Evolutionary conservation across 2,797 vertebrate species (phyloP), one percentile per base, ranked within the genome.

Genomic region (Gouania willdenowi): DNA sequence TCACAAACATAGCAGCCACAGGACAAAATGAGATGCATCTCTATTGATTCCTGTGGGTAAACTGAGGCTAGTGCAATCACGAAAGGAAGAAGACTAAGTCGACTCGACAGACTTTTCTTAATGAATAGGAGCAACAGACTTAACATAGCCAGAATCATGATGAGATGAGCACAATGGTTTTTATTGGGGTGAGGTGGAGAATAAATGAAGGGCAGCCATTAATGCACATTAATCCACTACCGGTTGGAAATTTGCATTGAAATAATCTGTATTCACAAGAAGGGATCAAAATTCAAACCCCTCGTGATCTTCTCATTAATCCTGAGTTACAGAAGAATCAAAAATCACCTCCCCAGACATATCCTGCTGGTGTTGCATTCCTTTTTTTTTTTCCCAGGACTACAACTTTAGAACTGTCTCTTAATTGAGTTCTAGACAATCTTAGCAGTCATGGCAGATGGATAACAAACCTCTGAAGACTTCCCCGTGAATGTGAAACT

Each of bases 391-490:
- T 59, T 45, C 23, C 11, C 18, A 20, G 16, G 45, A 56, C 62
- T 37, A 41, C 17, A 37, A 26, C 26, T 30, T 58, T 54, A 68
- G 21, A 46, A 53, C 42, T 34, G 19, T 41, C 59, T 47, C 45
- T 35, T 77, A 79, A 74, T 79, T 81, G 47, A 77, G 59, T 62
- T 74, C 58, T 40, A 47, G 31, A 71, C 65, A 59, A 45, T 19
- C 54, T 52, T 47, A 38, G 45, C 9, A 16, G 41, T 54, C 41
- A 9, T 16, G 50, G 10, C 44, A 31, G 46, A 33, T 29, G 42
- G 47, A 71, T 41, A 53, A 56, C 55, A 10, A 47, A 23, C 68
- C 72, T 50, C 41, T 1, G 0, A 71, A 71, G 67, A 46, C 47
- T 37, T 54, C 19, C 43, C 9, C 37, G 47, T n/a, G 33, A 60